Evolutionary conservation across 2,888 invertebrate genomes (phyloP).

Genomic region (Shargacucullia verbasci): DNA sequence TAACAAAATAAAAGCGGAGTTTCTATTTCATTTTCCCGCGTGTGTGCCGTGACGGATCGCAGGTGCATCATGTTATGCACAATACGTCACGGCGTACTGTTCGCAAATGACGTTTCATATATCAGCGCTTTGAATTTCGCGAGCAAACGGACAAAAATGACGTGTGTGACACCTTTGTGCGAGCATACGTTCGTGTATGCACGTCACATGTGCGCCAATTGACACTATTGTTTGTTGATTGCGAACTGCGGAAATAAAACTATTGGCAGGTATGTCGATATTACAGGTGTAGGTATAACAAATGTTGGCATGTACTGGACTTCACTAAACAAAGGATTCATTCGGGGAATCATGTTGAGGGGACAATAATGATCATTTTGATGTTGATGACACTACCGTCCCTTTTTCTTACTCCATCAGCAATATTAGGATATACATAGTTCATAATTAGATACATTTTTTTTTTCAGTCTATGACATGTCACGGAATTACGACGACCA

Average conservation of each 20-base stretch:
- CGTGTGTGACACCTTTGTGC: slow-evolving; percentile 51
- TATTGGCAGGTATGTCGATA: slow-evolving; percentile 11
- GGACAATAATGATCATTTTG: no score
- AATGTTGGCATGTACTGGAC: no score
- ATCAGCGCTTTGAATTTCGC: slow-evolving; percentile 56
- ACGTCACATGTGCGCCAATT: slow-evolving; percentile 34
- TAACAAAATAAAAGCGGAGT: slow-evolving; percentile 43
- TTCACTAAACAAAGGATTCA: no score
- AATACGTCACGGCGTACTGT: slow-evolving; percentile 59
- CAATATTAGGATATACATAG: no score
- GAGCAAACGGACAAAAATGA: slow-evolving; percentile 54
- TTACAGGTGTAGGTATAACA: no score
- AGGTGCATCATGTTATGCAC: slow-evolving; percentile 65
- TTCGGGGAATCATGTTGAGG: no score
- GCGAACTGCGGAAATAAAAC: slow-evolving; percentile 19
- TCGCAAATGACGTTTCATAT: slow-evolving; percentile 64
- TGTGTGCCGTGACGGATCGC: slow-evolving; percentile 60
- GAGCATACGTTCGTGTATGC: slow-evolving; percentile 26
- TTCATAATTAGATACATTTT: no score
- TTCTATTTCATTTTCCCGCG: slow-evolving; percentile 62
- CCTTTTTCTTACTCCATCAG: no score
- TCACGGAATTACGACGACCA: no score
- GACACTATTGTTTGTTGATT: slow-evolving; percentile 37
- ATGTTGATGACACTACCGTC: no score
- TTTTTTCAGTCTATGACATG: no score